Conservation (phyloP, 2,797 vertebrate species). For the Protonibea diacanthus region DNA sequence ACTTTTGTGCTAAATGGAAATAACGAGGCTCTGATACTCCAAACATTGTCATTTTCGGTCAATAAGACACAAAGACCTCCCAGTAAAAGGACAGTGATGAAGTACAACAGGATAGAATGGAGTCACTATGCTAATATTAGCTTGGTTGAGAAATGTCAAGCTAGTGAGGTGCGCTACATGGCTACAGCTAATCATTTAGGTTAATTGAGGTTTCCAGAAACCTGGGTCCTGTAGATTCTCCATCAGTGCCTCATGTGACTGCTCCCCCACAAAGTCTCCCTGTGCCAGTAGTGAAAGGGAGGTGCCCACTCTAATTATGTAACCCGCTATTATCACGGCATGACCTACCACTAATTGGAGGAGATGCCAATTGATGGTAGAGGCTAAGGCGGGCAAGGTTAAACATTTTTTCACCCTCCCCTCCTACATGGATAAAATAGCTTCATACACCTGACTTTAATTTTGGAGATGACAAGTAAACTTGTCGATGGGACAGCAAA, state of each 20-base stretch:
- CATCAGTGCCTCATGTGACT: slow-evolving; percentile 50
- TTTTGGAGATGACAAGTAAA: slow-evolving; percentile 39
- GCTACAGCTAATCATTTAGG: slow-evolving; percentile 82
- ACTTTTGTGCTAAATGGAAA: slow-evolving; percentile 70
- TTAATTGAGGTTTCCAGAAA: slow-evolving; percentile 84
- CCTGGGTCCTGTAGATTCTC: slow-evolving; percentile 67
- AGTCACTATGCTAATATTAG: slow-evolving; percentile 81
- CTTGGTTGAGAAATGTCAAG: slow-evolving; percentile 79
- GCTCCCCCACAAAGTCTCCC: slow-evolving; percentile 55
- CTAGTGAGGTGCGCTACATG: slow-evolving; percentile 56
- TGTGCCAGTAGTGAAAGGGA: slow-evolving; percentile 52
- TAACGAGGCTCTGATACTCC: slow-evolving; percentile 51
- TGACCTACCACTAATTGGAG: slow-evolving; percentile 68
- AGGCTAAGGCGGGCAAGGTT: slow-evolving; percentile 47
- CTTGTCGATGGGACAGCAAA: slow-evolving; percentile 47
- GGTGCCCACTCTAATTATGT: slow-evolving; percentile 70
- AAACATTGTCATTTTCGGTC: slow-evolving; percentile 77
- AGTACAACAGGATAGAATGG: slow-evolving; percentile 66
- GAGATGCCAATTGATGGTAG: slow-evolving; percentile 56
- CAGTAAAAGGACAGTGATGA: slow-evolving; percentile 71
- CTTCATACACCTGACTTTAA: background rate
- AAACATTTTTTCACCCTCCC: slow-evolving; percentile 9
- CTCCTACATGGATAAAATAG: slow-evolving; percentile 12
- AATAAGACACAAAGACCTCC: slow-evolving; percentile 65
- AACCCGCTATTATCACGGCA: slow-evolving; percentile 67